Conservation (phyloP, 1,140 invertebrate genomes). For the Solen grandis region DNA sequence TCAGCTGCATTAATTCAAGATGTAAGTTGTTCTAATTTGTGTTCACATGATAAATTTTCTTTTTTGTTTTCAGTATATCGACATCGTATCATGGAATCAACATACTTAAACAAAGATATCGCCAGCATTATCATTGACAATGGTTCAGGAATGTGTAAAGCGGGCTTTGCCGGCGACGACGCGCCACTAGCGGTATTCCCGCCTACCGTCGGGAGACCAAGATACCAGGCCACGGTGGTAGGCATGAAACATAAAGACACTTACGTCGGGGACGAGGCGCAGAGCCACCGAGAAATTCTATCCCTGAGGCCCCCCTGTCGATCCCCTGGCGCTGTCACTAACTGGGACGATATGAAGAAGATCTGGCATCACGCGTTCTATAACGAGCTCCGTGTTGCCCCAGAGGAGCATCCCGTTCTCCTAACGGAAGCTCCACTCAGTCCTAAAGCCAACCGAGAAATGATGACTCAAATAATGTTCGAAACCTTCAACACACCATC, state of each 20-base stretch:
- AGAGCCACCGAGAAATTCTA: slow-evolving; percentile 89
- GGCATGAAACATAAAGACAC: slow-evolving; percentile 97
- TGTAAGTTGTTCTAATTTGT: too few species aligned
- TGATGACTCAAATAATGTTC: slow-evolving; percentile 48
- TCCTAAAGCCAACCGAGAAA: slow-evolving; percentile 84
- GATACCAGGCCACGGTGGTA: slow-evolving; percentile 85
- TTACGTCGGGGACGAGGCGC: slow-evolving; percentile 97
- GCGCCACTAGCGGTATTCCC: slow-evolving; percentile 25
- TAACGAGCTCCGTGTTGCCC: slow-evolving; percentile 88
- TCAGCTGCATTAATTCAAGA: too few species aligned
- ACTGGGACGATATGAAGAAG: slow-evolving; percentile 93
- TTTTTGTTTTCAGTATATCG: too few species aligned
- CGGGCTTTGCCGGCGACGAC: slow-evolving; percentile 30
- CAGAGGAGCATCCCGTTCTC: slow-evolving; percentile 78
- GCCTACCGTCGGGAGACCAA: slow-evolving; percentile 81
- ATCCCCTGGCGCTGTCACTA: slow-evolving; percentile 96
- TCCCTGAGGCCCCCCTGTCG: slow-evolving; percentile 95
- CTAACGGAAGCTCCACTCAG: slow-evolving; percentile 76
- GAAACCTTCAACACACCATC: slow-evolving; percentile 86
- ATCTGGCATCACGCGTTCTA: slow-evolving; percentile 89
- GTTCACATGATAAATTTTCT: too few species aligned
- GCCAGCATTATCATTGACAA: slow-evolving; percentile 30
- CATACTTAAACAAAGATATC: too few species aligned
- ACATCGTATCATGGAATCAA: too few species aligned
- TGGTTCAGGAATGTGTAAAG: slow-evolving; percentile 38